These are phyloP conservation scores for Sisor rabdophorus DNA, from an alignment of 2,113 vertebrate species.

Conservation along the genomic window DNA sequence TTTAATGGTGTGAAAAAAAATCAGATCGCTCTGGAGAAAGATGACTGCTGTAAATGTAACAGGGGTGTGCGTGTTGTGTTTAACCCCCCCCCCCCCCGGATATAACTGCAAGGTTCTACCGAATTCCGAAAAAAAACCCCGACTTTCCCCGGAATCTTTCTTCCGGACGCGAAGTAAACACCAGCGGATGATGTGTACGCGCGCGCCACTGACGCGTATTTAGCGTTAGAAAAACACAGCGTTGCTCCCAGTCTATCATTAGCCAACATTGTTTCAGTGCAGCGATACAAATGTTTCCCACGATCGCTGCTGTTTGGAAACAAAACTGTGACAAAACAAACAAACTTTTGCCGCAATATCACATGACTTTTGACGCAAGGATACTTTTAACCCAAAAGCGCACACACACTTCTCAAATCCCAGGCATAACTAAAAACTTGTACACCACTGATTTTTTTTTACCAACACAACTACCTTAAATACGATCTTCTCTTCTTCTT, in stretches of 20 bases:
- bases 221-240: not conserved
- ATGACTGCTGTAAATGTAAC: no score
- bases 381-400: not conserved
- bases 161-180: not conserved
- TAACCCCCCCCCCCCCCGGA: no score
- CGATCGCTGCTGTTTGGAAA: not conserved
- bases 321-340: not conserved
- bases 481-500: conserved; percentile 51
- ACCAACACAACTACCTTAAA: conserved; percentile 52
- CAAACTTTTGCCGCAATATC: not conserved
- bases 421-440: not conserved
- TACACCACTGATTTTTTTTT: not conserved
- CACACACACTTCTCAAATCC: not conserved
- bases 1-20: no score
- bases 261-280: conserved; percentile 17
- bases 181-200: not conserved
- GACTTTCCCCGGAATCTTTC: not conserved
- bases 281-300: not conserved
- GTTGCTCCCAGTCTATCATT: conserved; percentile 16
- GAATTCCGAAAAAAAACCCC: conserved; percentile 1
- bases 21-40: no score
- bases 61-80: no score
- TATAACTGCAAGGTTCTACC: not conserved
- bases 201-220: not conserved
- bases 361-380: not conserved